These are phyloP conservation scores for Danio rerio DNA, from an alignment of 2,113 vertebrate species.

Conservation along the genomic window GRCz12tu NC_133184.1:46910501-46911000, in stretches of 20 bases:
- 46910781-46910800: not conserved
- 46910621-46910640: not conserved
- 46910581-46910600: no score
- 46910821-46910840: not conserved
- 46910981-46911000: constrained; percentile 18
- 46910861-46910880: constrained; percentile 4
- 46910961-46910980: not conserved
- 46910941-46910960: constrained; percentile 15
- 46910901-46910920: constrained; percentile 3
- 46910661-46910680: not conserved
- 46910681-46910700: not conserved
- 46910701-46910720: not conserved
- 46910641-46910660: not conserved
- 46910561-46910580: no score
- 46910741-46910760: constrained; percentile 14
- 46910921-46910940: constrained; percentile 3
- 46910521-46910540: no score
- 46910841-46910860: constrained; percentile 20
- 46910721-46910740: not conserved
- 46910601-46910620: not conserved
- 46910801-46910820: not conserved
- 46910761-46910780: not conserved
- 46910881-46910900: constrained; percentile 1
- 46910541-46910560: no score
- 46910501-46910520: no score